Conservation (phyloP, 2,888 invertebrate genomes). For the Rosalia funebris region DNA sequence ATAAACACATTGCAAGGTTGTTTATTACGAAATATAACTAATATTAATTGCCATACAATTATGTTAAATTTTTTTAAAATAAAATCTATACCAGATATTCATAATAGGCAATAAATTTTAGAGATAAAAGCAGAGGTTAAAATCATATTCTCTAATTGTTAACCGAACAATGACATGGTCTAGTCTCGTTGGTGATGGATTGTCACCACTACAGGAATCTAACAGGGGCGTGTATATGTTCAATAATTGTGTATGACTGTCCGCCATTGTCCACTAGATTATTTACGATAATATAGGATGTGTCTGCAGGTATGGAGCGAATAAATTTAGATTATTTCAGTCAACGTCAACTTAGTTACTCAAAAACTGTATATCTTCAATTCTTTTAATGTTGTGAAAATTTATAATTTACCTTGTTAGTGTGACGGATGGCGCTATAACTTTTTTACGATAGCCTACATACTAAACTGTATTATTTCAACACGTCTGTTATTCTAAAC, state of each 20-base stretch:
- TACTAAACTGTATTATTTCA: too few relatives aligned
- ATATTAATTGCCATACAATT: too few relatives aligned
- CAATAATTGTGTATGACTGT: slow-evolving; percentile 49
- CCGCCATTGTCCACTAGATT: slow-evolving; percentile 50
- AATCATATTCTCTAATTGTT: slow-evolving; percentile 58
- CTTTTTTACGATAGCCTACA: too few relatives aligned
- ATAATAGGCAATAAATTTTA: slow-evolving; percentile 49
- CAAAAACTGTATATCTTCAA: too few relatives aligned
- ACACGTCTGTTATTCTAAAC: too few relatives aligned
- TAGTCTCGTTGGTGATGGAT: slow-evolving; percentile 52
- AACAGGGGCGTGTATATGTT: slow-evolving; percentile 51
- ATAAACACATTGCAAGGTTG: slow-evolving; percentile 2
- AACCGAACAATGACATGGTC: slow-evolving; percentile 54
- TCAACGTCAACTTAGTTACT: too few relatives aligned
- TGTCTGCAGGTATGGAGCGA: slow-evolving; percentile 16
- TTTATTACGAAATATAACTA: slow-evolving; percentile 13
- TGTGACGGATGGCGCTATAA: too few relatives aligned
- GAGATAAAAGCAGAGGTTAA: slow-evolving; percentile 53
- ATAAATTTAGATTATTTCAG: too few relatives aligned
- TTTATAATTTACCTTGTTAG: too few relatives aligned
- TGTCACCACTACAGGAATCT: slow-evolving; percentile 44
- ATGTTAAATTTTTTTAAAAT: too few relatives aligned
- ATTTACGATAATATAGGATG: slow-evolving; percentile 50
- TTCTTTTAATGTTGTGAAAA: too few relatives aligned
- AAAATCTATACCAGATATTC: slow-evolving; percentile 10